A percentile compares a stretch with the other conserved stretches of the same genome.
Conservation (phyloP, 2,797 vertebrate genomes). For the Mormyrops boulengeri region DNA sequence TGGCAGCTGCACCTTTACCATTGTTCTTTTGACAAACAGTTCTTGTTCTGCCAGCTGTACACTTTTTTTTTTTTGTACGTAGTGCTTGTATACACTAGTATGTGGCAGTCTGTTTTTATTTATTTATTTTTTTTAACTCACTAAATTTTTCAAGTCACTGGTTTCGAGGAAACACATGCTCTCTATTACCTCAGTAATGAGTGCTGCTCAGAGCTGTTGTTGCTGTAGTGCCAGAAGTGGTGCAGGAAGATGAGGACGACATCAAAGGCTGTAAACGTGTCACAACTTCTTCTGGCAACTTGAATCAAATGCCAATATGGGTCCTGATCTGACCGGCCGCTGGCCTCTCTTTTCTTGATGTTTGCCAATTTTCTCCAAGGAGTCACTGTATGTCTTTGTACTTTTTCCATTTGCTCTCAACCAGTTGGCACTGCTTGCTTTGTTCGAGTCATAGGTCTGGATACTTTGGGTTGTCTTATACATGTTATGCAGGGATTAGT, state of each 20-base stretch:
- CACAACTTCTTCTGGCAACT: neutral
- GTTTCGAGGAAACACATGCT: slow-evolving; percentile 15
- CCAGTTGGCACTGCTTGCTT: neutral
- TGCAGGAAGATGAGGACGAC: neutral
- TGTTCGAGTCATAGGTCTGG: neutral
- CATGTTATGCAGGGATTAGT: neutral
- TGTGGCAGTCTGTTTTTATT: slow-evolving; percentile 3
- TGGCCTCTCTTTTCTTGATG: neutral
- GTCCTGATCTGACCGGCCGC: neutral
- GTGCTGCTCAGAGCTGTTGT: neutral
- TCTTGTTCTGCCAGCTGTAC: neutral
- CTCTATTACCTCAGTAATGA: neutral
- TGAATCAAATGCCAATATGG: neutral
- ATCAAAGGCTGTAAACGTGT: neutral
- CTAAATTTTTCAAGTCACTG: neutral
- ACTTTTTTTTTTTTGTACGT: neutral
- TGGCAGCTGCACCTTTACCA: neutral
- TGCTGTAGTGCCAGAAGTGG: neutral
- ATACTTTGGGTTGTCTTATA: neutral
- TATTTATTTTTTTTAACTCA: neutral
- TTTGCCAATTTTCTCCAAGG: neutral
- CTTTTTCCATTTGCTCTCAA: neutral
- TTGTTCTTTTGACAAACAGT: neutral
- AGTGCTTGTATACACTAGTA: slow-evolving; percentile 1
- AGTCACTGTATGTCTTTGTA: neutral